Conservation (phyloP, 2,797 vertebrate genomes). For the Coregonus ussuriensis region DNA sequence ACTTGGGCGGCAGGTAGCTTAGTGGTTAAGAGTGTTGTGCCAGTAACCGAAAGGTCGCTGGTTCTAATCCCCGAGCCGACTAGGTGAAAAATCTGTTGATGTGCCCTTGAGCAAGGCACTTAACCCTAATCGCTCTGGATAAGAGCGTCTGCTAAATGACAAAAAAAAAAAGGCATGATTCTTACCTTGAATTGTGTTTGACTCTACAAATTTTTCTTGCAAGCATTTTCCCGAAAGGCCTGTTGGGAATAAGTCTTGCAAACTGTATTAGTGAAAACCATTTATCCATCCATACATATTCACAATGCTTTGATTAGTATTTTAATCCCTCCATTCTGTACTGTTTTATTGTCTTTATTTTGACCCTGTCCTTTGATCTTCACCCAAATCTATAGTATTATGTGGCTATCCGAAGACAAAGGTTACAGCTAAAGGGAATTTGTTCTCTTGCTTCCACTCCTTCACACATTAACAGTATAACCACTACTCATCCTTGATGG, state of each 20-base stretch:
- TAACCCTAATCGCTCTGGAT: too few relatives aligned
- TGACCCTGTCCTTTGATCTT: background rate
- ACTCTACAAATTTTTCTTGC: constrained; percentile 17
- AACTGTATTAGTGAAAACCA: background rate
- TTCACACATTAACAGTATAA: constrained; percentile 10
- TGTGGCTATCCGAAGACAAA: constrained; percentile 28
- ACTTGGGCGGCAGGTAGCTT: too few relatives aligned
- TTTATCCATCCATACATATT: background rate
- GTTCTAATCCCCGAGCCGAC: rapidly evolving
- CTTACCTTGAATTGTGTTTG: constrained; percentile 21
- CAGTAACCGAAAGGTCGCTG: too few relatives aligned
- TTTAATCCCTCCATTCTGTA: constrained; percentile 9
- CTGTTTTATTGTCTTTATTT: constrained; percentile 16
- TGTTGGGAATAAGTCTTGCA: constrained; percentile 27
- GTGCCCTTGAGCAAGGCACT: too few relatives aligned
- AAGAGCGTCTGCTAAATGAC: too few relatives aligned
- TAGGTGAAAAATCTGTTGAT: too few relatives aligned
- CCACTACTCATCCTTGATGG: constrained; percentile 27
- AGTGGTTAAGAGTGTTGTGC: too few relatives aligned
- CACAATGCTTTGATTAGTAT: background rate
- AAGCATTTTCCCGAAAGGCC: constrained; percentile 29
- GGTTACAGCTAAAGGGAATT: constrained; percentile 54
- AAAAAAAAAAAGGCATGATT: constrained; percentile 12
- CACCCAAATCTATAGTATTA: constrained; percentile 18
- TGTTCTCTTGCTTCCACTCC: constrained; percentile 11